phyloP scores from a whole-genome alignment of 2,888 invertebrate species.

The Aphelenchoides bicaudatus region DNA sequence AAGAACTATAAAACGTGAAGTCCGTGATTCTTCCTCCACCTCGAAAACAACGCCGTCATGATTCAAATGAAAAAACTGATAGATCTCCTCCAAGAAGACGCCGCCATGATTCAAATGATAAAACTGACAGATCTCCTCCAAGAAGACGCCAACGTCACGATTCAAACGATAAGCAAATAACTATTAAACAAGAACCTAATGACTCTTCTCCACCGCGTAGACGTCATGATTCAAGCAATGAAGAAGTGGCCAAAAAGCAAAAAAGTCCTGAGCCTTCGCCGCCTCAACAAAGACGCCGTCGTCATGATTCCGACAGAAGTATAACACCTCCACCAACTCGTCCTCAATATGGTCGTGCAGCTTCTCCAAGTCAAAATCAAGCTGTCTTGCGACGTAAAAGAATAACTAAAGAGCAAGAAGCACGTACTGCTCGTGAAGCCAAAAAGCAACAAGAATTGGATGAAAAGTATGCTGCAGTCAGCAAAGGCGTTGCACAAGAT shows the following conservation, averaged over 20 bases:
- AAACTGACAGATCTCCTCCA: background rate
- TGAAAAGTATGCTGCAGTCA: slow-evolving; percentile 49
- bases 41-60: too few species aligned
- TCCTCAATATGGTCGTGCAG: too few species aligned
- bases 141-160: slow-evolving; percentile 11
- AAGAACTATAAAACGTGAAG: too few species aligned
- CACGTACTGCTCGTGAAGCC: slow-evolving; percentile 49
- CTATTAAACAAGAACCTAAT: too few species aligned
- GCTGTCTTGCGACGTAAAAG: slow-evolving; percentile 29
- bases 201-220: too few species aligned
- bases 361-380: slow-evolving; percentile 43
- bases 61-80: slow-evolving; percentile 13
- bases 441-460: slow-evolving; percentile 51
- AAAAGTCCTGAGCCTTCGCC: too few species aligned
- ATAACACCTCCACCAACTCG: too few species aligned
- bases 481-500: slow-evolving; percentile 51
- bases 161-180: slow-evolving; percentile 17
- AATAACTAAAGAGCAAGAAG: slow-evolving; percentile 40
- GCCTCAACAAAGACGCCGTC: too few species aligned
- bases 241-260: slow-evolving; percentile 17
- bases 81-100: slow-evolving; percentile 7
- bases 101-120: slow-evolving; percentile 13
- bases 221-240: slow-evolving; percentile 11
- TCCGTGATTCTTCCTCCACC: too few species aligned
- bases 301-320: too few species aligned